Conservation (phyloP, 1,140 invertebrate species). For the Bombus consobrinus region DNA sequence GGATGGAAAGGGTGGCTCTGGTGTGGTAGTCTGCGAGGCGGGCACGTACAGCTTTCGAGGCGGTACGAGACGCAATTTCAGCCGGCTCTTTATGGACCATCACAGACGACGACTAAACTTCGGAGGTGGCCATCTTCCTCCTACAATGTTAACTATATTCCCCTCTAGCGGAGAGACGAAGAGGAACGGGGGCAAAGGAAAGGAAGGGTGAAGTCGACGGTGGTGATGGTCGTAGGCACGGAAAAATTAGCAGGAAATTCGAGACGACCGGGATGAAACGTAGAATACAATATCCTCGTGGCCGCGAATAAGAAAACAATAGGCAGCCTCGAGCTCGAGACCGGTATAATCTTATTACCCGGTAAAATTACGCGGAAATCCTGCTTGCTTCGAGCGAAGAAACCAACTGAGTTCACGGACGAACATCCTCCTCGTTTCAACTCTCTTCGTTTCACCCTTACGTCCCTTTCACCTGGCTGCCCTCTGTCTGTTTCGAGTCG, state of each 20-base stretch:
- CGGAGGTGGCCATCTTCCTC: conserved; percentile 28
- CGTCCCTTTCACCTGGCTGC: too few species aligned
- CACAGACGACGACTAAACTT: conserved; percentile 56
- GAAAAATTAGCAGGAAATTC: conserved; percentile 15
- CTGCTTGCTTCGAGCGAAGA: not conserved
- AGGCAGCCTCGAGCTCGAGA: conserved; percentile 24
- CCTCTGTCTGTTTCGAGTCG: not conserved
- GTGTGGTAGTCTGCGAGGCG: conserved; percentile 2
- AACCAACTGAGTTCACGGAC: not conserved
- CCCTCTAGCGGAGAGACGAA: not conserved
- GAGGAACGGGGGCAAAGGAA: too few species aligned
- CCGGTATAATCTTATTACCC: conserved; percentile 56
- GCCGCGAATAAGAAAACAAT: conserved; percentile 42
- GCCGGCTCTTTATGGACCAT: conserved; percentile 59
- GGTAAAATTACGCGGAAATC: conserved; percentile 48
- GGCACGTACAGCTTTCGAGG: conserved; percentile 28
- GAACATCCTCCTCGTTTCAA: not conserved
- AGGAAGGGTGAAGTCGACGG: not conserved
- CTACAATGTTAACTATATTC: conserved; percentile 30
- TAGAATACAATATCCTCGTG: conserved; percentile 21
- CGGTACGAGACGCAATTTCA: conserved; percentile 53
- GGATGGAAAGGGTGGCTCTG: not conserved
- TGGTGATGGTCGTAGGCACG: not conserved
- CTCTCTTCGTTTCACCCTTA: not conserved
- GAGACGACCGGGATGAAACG: not conserved